A percentile compares a stretch with the other conserved stretches of the same genome.
These are phyloP conservation scores for Varecia variegata DNA, from an alignment of 2,797 vertebrate genomes.

Conservation along the genomic window DNA sequence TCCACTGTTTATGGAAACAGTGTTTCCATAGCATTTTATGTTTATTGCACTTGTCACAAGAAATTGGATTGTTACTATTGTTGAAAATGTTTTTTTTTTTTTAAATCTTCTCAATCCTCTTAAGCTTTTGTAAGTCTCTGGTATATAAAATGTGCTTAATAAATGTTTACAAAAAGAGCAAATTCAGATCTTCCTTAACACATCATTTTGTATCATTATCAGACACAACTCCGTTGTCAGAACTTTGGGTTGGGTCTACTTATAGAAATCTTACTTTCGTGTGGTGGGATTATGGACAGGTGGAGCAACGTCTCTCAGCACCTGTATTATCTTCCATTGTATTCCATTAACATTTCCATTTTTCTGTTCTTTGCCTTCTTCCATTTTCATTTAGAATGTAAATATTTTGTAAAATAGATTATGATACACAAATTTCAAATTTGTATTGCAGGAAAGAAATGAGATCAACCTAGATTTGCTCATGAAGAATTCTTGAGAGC, in stretches of 20 bases:
- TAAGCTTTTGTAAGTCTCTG: not conserved
- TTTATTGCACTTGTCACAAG: not conserved
- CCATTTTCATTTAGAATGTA: conserved; percentile 4
- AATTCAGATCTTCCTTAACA: not conserved
- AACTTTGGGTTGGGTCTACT: not conserved
- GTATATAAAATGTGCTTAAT: not conserved
- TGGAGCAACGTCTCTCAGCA: not conserved
- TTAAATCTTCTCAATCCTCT: not conserved
- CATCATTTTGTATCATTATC: too few relatives aligned
- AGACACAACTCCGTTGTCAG: not conserved
- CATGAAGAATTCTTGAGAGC: not conserved
- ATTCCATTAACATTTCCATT: not conserved
- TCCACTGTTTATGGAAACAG: too few relatives aligned
- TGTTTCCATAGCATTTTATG: not conserved
- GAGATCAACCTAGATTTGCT: not conserved
- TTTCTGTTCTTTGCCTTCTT: not conserved
- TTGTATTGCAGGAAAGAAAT: not conserved
- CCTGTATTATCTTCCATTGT: not conserved
- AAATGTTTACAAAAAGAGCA: not conserved
- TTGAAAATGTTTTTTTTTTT: not conserved
- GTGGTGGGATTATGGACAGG: not conserved
- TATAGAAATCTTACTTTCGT: not conserved
- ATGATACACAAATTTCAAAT: not conserved
- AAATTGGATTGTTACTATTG: not conserved
- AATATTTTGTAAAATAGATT: conserved; percentile 9